phyloP scores from a whole-genome alignment of 2,113 vertebrate genomes.

The Petromus typicus region DNA sequence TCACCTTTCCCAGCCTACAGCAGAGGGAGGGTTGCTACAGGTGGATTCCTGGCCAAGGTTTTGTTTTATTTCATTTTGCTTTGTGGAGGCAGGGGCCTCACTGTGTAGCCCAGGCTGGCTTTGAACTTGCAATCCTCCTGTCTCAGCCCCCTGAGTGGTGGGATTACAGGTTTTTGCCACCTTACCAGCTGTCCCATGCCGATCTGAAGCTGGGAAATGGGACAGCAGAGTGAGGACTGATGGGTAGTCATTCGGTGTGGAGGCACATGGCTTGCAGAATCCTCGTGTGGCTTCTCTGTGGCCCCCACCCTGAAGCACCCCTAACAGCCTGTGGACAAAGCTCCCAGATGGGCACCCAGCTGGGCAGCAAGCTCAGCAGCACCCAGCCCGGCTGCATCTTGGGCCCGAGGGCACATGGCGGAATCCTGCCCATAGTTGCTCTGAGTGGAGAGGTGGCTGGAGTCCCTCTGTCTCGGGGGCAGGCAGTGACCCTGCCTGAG shows the following conservation, averaged over 20 bases:
- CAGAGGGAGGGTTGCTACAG: neutral
- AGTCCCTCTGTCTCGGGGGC: too few species aligned
- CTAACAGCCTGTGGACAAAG: neutral
- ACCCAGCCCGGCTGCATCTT: neutral
- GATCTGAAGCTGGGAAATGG: neutral
- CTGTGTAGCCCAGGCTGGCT: neutral
- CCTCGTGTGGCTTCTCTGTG: too few species aligned
- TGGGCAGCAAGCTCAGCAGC: neutral
- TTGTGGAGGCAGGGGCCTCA: neutral
- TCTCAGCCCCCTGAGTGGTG: neutral
- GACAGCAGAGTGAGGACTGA: neutral
- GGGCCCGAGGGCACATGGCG: too few species aligned
- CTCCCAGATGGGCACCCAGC: too few species aligned
- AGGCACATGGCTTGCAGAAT: neutral
- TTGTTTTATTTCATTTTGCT: neutral
- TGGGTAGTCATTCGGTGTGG: neutral
- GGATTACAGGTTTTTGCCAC: neutral
- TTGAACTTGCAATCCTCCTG: neutral
- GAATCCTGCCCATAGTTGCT: neutral
- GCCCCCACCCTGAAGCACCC: neutral
- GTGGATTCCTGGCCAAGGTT: neutral
- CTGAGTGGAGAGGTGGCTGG: neutral
- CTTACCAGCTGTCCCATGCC: neutral
- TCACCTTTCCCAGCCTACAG: neutral
- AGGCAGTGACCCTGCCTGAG: neutral